phyloP scores from a whole-genome alignment of 2,888 invertebrate species.

The Holacanthella duospinosa region DNA sequence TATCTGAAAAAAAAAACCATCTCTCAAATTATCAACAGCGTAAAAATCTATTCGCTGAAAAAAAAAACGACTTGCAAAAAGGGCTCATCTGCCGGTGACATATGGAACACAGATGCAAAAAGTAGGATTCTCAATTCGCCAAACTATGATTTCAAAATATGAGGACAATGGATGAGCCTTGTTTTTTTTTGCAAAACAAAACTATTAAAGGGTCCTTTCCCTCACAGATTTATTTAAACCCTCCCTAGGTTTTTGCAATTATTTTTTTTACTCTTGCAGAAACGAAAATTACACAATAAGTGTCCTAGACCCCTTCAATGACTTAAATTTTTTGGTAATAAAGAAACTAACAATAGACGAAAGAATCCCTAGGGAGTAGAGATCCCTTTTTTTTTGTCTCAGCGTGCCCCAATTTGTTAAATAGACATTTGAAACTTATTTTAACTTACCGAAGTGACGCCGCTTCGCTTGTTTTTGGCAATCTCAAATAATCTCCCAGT shows the following conservation, averaged over 20 bases:
- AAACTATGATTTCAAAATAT: background rate
- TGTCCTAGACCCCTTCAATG: no score
- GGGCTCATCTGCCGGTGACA: background rate
- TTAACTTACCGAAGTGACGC: constrained; percentile 35
- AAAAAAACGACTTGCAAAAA: background rate
- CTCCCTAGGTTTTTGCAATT: background rate
- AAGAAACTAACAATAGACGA: background rate
- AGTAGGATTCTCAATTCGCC: background rate
- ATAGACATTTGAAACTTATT: background rate
- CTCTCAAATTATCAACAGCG: background rate
- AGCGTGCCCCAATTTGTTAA: background rate
- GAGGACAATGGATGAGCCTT: background rate
- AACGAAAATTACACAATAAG: no score
- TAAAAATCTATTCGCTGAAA: background rate
- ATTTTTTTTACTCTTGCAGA: background rate
- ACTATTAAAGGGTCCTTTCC: constrained; percentile 3
- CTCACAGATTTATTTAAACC: background rate
- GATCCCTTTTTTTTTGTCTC: background rate
- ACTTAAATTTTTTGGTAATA: no score
- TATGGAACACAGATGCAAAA: background rate
- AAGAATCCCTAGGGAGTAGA: background rate
- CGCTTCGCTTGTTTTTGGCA: constrained; percentile 34
- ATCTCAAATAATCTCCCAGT: constrained; percentile 35
- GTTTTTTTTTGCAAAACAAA: background rate
- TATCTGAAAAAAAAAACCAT: background rate